Conservation (phyloP, 2,888 invertebrate genomes). For the Oeneis ivallda region DNA sequence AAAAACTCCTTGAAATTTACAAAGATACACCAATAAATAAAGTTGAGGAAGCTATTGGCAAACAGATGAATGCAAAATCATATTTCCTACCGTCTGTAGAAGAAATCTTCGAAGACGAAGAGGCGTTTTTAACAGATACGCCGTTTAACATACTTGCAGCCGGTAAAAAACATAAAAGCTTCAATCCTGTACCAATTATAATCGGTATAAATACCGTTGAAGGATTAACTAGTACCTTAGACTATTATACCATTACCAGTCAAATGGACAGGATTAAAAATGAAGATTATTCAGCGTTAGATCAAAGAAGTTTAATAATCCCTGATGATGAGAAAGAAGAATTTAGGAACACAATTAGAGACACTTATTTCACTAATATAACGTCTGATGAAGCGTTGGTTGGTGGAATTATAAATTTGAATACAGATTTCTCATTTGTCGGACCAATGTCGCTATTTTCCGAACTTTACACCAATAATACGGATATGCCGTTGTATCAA, state of each 20-base stretch:
- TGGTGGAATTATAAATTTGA: constrained; percentile 69
- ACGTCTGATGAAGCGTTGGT: constrained; percentile 62
- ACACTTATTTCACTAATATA: constrained; percentile 64
- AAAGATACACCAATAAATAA: constrained; percentile 54
- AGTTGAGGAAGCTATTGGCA: constrained; percentile 68
- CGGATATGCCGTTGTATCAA: constrained; percentile 56
- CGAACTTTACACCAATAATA: constrained; percentile 61
- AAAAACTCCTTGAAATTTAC: constrained; percentile 58
- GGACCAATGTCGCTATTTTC: constrained; percentile 68
- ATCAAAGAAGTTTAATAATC: constrained; percentile 57
- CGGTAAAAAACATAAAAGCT: constrained; percentile 47
- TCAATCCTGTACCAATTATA: constrained; percentile 73
- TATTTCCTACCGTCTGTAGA: constrained; percentile 71
- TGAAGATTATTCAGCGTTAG: constrained; percentile 62
- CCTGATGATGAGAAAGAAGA: constrained; percentile 56
- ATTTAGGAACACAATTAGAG: constrained; percentile 56
- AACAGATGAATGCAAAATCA: constrained; percentile 69
- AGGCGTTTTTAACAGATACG: constrained; percentile 65
- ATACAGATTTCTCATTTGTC: constrained; percentile 68
- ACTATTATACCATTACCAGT: constrained; percentile 66
- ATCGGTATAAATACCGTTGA: constrained; percentile 80
- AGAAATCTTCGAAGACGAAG: constrained; percentile 60
- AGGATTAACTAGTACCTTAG: constrained; percentile 72
- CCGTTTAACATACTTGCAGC: constrained; percentile 69
- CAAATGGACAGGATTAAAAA: constrained; percentile 66